These are phyloP conservation scores for Oreochromis grahami DNA, from an alignment of 2,797 vertebrate genomes.

Conservation along the genomic window DNA sequence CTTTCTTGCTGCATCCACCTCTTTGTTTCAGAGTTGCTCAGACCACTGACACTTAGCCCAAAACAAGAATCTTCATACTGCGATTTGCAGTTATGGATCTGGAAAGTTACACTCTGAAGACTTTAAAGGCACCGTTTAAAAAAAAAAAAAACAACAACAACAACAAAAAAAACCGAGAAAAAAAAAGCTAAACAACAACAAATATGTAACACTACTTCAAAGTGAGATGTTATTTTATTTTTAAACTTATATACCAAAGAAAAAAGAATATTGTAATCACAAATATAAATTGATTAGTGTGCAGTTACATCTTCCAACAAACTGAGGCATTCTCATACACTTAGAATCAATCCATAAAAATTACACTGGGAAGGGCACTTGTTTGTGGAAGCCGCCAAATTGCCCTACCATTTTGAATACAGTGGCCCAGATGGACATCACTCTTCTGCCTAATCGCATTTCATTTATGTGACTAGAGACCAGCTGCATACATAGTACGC, in stretches of 20 bases:
- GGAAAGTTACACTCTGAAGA: not conserved
- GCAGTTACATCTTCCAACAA: not conserved
- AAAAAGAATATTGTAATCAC: not conserved
- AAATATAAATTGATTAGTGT: not conserved
- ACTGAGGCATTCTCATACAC: not conserved
- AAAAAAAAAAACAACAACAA: not conserved
- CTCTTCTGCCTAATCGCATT: not conserved
- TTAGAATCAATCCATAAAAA: not conserved
- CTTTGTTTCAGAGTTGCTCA: not conserved
- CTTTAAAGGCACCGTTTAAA: not conserved
- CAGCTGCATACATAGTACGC: not conserved
- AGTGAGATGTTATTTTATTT: not conserved
- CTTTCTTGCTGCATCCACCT: not conserved
- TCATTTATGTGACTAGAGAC: not conserved
- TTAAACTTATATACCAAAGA: not conserved
- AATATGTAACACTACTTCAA: not conserved
- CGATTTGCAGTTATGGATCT: not conserved
- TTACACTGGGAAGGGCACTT: not conserved
- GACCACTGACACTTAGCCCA: not conserved
- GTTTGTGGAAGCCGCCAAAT: not conserved
- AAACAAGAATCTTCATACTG: not conserved
- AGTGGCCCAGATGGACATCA: not conserved
- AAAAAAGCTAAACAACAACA: not conserved
- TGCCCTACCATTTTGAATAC: not conserved
- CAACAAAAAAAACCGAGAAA: no score